phyloP scores from a whole-genome alignment of 2,797 vertebrate species.

The Gobionotothen gibberifrons region DNA sequence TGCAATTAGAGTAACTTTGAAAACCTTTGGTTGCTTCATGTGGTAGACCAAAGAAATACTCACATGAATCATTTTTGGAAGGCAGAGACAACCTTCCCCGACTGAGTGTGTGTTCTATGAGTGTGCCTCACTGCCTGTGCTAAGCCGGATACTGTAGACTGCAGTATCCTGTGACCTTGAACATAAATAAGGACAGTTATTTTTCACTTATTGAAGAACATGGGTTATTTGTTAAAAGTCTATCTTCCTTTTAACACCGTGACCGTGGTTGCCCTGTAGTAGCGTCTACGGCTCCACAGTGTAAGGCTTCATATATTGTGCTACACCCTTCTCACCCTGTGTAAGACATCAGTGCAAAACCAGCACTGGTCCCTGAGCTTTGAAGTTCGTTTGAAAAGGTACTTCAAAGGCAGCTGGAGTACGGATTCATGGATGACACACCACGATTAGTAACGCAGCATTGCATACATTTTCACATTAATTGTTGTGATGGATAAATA shows the following conservation, averaged over 20 bases:
- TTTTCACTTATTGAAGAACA: conserved; percentile 51
- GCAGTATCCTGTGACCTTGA: conserved; percentile 53
- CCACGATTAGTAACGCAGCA: conserved; percentile 24
- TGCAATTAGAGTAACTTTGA: neutral
- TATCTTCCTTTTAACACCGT: conserved; percentile 63
- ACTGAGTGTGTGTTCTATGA: neutral
- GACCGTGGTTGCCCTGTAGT: conserved; percentile 45
- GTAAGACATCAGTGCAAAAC: conserved; percentile 58
- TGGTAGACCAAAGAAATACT: neutral
- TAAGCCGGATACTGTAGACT: conserved; percentile 8
- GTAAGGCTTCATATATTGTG: conserved; percentile 50
- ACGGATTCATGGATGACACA: conserved; percentile 40
- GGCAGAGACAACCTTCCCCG: conserved; percentile 4
- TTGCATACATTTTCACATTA: conserved; percentile 16
- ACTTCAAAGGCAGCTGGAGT: conserved; percentile 66
- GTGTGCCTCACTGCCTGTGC: conserved; percentile 5
- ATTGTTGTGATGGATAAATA: conserved; percentile 5
- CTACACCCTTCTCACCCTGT: conserved; percentile 26
- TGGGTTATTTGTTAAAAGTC: conserved; percentile 63
- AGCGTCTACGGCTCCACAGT: conserved; percentile 40
- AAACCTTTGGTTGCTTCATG: neutral
- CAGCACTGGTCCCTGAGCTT: conserved; percentile 59
- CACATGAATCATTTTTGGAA: conserved; percentile 35
- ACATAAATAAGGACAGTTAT: conserved; percentile 59
- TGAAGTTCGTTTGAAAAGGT: conserved; percentile 74